phyloP scores from a whole-genome alignment of 35 echinoderm and acorn worm species.

The Apostichopus japonicus region DNA sequence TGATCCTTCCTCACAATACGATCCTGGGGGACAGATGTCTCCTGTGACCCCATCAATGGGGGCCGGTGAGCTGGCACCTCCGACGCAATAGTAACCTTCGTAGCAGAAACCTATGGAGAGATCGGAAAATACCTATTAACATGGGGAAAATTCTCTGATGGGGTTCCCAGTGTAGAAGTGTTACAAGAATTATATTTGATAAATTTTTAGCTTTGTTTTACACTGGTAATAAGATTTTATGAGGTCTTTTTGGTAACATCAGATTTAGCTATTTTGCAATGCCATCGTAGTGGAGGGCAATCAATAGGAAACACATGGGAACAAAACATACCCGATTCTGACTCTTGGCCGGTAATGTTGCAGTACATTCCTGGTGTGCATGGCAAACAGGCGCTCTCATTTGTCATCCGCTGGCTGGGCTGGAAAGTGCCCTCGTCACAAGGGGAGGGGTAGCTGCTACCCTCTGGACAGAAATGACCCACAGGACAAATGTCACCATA shows the following conservation, averaged over 20 bases:
- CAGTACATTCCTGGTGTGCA: constrained; percentile 92
- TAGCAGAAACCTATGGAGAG: constrained; percentile 81
- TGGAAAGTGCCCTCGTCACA: constrained; percentile 85
- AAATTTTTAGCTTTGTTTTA: too few relatives aligned
- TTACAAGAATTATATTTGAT: too few relatives aligned
- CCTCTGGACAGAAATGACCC: constrained; percentile 92
- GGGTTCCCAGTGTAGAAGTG: too few relatives aligned
- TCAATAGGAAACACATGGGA: not conserved
- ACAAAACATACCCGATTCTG: constrained; percentile 69
- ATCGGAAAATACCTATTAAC: not conserved
- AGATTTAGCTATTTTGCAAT: too few relatives aligned
- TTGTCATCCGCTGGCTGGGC: constrained; percentile 81
- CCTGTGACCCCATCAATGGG: constrained; percentile 90
- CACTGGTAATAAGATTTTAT: too few relatives aligned
- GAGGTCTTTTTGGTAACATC: too few relatives aligned
- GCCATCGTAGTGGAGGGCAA: not conserved
- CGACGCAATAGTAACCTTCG: constrained; percentile 89
- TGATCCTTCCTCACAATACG: constrained; percentile 86
- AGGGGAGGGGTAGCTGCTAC: constrained; percentile 67
- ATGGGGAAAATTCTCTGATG: too few relatives aligned
- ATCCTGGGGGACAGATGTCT: constrained; percentile 92
- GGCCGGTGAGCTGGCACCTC: constrained; percentile 79
- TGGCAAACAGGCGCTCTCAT: constrained; percentile 80
- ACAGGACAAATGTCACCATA: constrained; percentile 88
- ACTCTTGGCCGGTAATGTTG: constrained; percentile 71